phyloP scores from a whole-genome alignment of 2,113 vertebrate species.

The Sitta europaea region DNA sequence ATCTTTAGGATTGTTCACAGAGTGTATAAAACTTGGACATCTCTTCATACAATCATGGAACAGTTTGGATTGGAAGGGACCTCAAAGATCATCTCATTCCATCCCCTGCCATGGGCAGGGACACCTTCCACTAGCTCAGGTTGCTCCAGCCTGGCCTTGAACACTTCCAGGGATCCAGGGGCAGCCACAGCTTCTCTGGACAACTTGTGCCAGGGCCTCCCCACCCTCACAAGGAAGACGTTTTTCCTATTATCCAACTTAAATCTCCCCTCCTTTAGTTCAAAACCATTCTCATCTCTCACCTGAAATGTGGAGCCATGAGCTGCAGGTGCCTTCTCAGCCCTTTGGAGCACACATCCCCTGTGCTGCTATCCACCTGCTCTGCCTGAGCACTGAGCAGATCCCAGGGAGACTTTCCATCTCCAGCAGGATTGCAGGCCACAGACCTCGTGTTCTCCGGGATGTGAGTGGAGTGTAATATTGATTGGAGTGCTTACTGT shows the following conservation, averaged over 20 bases:
- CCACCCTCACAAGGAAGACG: not conserved
- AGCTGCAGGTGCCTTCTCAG: not conserved
- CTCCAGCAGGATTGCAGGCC: not conserved
- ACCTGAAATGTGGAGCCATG: fast-evolving
- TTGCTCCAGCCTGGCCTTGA: not conserved
- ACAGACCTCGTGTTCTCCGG: not conserved
- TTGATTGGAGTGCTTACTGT: conserved; percentile 43
- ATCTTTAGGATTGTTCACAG: not conserved
- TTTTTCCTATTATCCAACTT: not conserved
- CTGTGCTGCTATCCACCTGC: not conserved
- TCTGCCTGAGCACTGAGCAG: not conserved
- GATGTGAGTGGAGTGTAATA: conserved; percentile 16
- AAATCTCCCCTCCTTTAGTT: not conserved
- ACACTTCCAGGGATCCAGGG: not conserved
- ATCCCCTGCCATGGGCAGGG: not conserved
- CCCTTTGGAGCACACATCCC: not conserved
- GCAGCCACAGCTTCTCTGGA: not conserved
- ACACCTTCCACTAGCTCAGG: not conserved
- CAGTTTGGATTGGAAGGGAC: not conserved
- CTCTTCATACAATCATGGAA: not conserved
- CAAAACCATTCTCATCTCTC: not conserved
- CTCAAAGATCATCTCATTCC: not conserved
- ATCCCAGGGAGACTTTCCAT: not conserved
- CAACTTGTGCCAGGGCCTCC: fast-evolving
- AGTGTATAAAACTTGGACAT: not conserved